These are phyloP conservation scores for Patella vulgata DNA, from an alignment of 1,140 invertebrate genomes.

Conservation along the genomic window DNA sequence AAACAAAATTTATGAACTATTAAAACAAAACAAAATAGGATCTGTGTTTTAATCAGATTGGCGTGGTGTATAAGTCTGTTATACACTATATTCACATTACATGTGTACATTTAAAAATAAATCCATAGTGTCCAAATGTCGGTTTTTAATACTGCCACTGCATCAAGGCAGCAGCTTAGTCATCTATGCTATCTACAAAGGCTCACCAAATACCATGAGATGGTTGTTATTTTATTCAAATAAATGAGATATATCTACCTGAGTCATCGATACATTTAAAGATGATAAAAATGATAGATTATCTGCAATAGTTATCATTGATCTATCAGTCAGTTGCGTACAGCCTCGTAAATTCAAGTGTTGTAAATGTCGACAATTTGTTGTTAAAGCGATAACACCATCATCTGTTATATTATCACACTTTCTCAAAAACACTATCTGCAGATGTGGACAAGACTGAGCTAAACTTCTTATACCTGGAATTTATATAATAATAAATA, in stretches of 20 bases:
- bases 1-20: too few relatives aligned
- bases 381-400: conserved; percentile 40
- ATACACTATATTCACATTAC: too few relatives aligned
- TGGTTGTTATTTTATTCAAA: too few relatives aligned
- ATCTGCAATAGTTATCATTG: conserved; percentile 38
- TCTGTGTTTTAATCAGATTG: too few relatives aligned
- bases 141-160: not conserved
- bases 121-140: not conserved
- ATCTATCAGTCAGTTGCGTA: conserved; percentile 38
- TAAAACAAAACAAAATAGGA: too few relatives aligned
- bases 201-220: too few relatives aligned
- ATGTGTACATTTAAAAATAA: not conserved
- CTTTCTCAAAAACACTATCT: conserved; percentile 50
- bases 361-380: conserved; percentile 42
- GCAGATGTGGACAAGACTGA: conserved; percentile 39
- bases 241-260: conserved; percentile 35
- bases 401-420: conserved; percentile 52
- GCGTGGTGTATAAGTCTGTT: too few relatives aligned
- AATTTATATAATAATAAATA: not conserved
- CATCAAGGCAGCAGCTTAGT: too few relatives aligned
- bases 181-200: too few relatives aligned
- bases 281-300: conserved; percentile 41
- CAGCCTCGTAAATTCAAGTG: conserved; percentile 55
- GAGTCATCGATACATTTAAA: conserved; percentile 47
- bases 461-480: conserved; percentile 43